Conservation (phyloP, 2,888 invertebrate genomes). For the Orgyia antiqua region DNA sequence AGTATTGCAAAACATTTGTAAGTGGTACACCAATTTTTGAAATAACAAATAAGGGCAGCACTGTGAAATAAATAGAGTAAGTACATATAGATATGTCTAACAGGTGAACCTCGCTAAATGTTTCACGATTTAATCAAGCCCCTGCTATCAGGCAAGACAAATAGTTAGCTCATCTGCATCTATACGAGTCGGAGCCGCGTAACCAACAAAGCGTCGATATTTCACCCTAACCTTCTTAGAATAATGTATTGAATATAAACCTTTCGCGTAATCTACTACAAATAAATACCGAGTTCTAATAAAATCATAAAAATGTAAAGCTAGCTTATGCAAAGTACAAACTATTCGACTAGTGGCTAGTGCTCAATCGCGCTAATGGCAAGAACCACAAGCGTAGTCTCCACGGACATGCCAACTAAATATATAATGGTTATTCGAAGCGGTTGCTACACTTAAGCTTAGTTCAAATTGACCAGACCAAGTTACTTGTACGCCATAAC, state of each 20-base stretch:
- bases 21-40: too few relatives aligned
- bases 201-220: slow-evolving; percentile 63
- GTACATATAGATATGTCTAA: too few relatives aligned
- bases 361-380: slow-evolving; percentile 70
- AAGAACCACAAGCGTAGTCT: slow-evolving; percentile 67
- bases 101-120: slow-evolving; percentile 64
- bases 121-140: slow-evolving; percentile 76
- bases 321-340: too few relatives aligned
- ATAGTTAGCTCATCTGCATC: slow-evolving; percentile 77
- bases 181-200: slow-evolving; percentile 66
- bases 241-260: slow-evolving; percentile 20
- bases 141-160: slow-evolving; percentile 73
- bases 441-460: slow-evolving; percentile 49
- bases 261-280: slow-evolving; percentile 15
- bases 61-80: too few relatives aligned
- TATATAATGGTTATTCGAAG: slow-evolving; percentile 64
- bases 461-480: slow-evolving; percentile 48
- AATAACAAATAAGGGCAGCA: too few relatives aligned
- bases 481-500: slow-evolving; percentile 38
- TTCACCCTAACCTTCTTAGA: slow-evolving; percentile 47
- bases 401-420: slow-evolving; percentile 64
- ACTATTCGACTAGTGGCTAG: too few relatives aligned
- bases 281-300: too few relatives aligned
- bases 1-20: too few relatives aligned
- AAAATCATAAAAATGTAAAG: too few relatives aligned